Conservation (phyloP, 1,140 invertebrate species). For the Brachionus koreanus region DNA sequence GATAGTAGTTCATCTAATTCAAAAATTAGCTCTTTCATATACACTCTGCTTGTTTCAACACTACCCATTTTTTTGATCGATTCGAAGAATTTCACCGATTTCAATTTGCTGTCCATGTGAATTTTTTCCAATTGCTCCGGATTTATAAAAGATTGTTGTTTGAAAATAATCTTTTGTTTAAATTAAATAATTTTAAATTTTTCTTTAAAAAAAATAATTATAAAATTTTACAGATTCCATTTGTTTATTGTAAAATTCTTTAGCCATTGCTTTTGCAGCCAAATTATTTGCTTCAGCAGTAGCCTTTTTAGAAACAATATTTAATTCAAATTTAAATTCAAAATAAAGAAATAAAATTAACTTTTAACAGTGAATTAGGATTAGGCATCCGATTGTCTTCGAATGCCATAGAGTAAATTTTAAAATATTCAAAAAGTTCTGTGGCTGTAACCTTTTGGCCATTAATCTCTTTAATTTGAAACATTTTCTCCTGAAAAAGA, state of each 20-base stretch:
- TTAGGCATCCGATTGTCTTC: slow-evolving; percentile 91
- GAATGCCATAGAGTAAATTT: slow-evolving; percentile 91
- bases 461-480: slow-evolving; percentile 85
- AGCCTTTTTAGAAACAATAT: slow-evolving; percentile 65
- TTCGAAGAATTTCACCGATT: slow-evolving; percentile 72
- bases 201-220: background rate
- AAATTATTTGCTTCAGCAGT: slow-evolving; percentile 97
- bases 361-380: slow-evolving; percentile 96
- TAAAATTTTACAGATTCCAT: slow-evolving; percentile 70
- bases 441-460: slow-evolving; percentile 86
- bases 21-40: slow-evolving; percentile 64
- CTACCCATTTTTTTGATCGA: slow-evolving; percentile 90
- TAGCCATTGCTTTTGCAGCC: slow-evolving; percentile 82
- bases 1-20: slow-evolving; percentile 77
- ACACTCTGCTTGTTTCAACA: slow-evolving; percentile 79
- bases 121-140: slow-evolving; percentile 74
- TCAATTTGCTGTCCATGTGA: slow-evolving; percentile 68
- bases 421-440: slow-evolving; percentile 93
- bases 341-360: slow-evolving; percentile 68
- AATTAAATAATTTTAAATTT: background rate
- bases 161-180: slow-evolving; percentile 73
- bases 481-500: slow-evolving; percentile 81
- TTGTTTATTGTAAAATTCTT: slow-evolving; percentile 76
- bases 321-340: background rate
- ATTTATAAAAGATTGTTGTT: slow-evolving; percentile 80